Base-by-base conservation (phyloP, 2,113 vertebrate genomes). In the Pteruthius melanotis region DNA sequence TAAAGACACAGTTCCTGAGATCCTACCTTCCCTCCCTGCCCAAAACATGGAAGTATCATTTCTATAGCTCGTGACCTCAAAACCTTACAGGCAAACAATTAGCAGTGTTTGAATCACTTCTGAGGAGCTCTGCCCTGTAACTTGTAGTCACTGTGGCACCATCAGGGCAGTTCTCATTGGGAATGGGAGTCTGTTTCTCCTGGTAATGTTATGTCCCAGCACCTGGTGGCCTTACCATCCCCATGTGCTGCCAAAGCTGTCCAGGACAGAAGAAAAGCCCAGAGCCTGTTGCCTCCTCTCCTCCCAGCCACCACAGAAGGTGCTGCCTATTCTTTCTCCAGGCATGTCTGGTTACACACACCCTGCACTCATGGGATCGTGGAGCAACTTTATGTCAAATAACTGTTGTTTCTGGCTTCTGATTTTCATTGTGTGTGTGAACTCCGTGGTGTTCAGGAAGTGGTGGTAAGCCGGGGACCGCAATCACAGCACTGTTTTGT, bases 381-480 rank as follows among this genome's bases (percentile, higher is more conserved):
- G 80, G 81, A 95, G 53, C 65, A 87, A 82, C 74, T 94, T 56
- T 18, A 42, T 84, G 83, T 83, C 64, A 90, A 88, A 47, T 83
- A 77, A 64, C 87, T 90, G 90, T 47, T 94, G 54, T 92, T 92
- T 89, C 93, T 94, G 94, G 89, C 76, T 92, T 83, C 86, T 93
- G 89, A 94, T 94, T 89, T 71, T 83, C 60, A 40, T 9, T 53
- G 71, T 93, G 61, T 7, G 60, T 95, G 93, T 91, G 86, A 94
- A 90, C 87, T 65, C 76, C 10, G 9, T 95, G 89, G 45, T 78
- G 72, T 64, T 78, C 93, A 94, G 96, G 95, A 97, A 97, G 86
- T 91, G 83, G 91, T 89, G 80, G 87, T 78, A 94, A 89, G 52
- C 94, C 72, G 2, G 40, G 87, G 71, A 96, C 92, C 54, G n/a